Conservation (phyloP, 2,888 invertebrate species). For the Phaonia tiefii region DNA sequence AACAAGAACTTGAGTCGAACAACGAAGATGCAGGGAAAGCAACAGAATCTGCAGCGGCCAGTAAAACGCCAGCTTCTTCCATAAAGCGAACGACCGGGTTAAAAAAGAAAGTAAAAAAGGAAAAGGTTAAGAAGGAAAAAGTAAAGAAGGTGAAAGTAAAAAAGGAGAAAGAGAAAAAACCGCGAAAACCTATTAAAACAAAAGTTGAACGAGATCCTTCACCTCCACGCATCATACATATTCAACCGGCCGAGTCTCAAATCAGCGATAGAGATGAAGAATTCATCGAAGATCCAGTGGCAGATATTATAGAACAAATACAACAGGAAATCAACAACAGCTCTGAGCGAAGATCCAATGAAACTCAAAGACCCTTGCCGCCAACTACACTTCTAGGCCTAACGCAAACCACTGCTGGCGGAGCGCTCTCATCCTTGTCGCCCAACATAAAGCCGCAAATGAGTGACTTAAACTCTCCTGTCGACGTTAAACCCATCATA, state of each 20-base stretch:
- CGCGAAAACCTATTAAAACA: constrained; percentile 13
- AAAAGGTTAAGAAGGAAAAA: too few species aligned
- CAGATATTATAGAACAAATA: constrained; percentile 58
- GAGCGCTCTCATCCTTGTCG: background rate
- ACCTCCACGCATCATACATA: background rate
- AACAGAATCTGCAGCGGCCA: too few species aligned
- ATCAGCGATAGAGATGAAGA: constrained; percentile 27
- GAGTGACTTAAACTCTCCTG: constrained; percentile 41
- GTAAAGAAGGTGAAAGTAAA: too few species aligned
- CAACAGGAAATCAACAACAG: constrained; percentile 45
- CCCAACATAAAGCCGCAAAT: background rate
- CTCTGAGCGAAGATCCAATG: background rate
- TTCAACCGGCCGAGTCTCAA: background rate
- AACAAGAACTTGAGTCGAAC: background rate
- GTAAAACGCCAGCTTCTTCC: too few species aligned
- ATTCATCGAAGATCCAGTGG: constrained; percentile 48
- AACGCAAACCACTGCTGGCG: too few species aligned
- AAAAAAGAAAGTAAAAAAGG: too few species aligned
- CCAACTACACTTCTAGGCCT: background rate
- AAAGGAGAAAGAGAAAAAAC: background rate
- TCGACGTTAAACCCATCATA: constrained; percentile 68
- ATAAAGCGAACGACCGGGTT: too few species aligned
- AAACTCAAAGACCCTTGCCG: background rate
- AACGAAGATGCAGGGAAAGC: too few species aligned
- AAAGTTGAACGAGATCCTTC: constrained; percentile 39